Base-by-base conservation (phyloP, 2,113 vertebrate species). In the Prunella fulvescens region DNA sequence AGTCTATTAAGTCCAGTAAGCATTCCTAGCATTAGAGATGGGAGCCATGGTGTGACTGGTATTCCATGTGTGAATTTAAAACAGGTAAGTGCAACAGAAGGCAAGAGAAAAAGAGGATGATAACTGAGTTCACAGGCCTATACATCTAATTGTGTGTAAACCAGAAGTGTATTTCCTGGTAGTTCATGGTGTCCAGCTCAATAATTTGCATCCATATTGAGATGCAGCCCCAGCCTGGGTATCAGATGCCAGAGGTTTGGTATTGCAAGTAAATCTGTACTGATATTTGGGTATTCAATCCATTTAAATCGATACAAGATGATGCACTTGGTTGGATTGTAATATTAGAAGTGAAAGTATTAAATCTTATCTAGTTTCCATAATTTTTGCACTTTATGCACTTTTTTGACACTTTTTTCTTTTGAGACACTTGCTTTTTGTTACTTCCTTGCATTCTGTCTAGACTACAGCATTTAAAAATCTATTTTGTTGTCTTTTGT, bases 61-160 rank as follows among this genome's bases (percentile, higher is more conserved):
- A 19, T 50, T 88, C 50, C 7, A 0, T 54, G 40, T 61, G 33
- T 83, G 60, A 80, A 35, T 66, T 70, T 73, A 37, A 83, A 93
- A 45, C 66, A 88, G 90, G 88, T 96, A 94, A 96, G 93, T 95
- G 71, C 80, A 60, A 61, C 22, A 48, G 51, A 70, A 79, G 17
- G 37, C 33, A 50, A 48, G 14, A 37, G 33, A 40, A 57, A 81
- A 61, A 16, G n/a, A 83, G 11, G 8, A 47, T 33, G 26, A 37
- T 19, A 61, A 82, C 29, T 11, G 24, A 56, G 18, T 64, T 91
- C 45, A 47, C 9, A 48, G 35, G 39, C 47, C 33, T 51, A 7
- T 39, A 65, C 42, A 33, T 13, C 19, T 76, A 45, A 42, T 35
- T 66, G 42, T 82, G 42, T 42, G 35, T 71, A 65, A 88, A 90